Percentiles rank a stretch among this genome's conserved stretches.
These are phyloP conservation scores for Petrocephalus zakoni DNA, from an alignment of 2,113 vertebrate genomes.

Conservation along the genomic window DNA sequence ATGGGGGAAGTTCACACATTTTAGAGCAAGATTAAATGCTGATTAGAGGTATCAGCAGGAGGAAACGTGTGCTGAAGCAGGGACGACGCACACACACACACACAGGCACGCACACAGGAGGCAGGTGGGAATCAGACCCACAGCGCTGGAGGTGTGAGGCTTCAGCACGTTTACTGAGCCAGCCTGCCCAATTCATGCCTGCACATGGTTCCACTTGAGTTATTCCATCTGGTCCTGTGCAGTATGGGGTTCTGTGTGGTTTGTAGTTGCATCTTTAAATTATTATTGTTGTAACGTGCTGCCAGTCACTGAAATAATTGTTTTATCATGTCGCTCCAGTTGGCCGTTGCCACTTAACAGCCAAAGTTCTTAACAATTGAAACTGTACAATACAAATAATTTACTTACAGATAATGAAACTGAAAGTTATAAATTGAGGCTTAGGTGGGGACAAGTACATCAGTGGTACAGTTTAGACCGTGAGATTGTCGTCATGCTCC, in stretches of 20 bases:
- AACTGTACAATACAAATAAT: background rate
- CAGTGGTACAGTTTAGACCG: background rate
- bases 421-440: background rate
- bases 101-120: background rate
- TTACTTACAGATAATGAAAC: background rate
- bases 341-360: background rate
- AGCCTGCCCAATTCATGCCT: background rate
- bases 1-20: background rate
- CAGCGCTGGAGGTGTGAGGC: background rate
- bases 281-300: background rate
- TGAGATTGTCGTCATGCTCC: background rate
- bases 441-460: background rate
- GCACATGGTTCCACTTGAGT: background rate
- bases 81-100: background rate
- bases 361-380: background rate
- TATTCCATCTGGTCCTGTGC: background rate
- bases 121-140: background rate
- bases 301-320: background rate
- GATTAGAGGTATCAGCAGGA: background rate
- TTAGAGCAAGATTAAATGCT: background rate
- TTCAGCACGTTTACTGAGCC: background rate
- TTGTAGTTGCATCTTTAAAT: background rate
- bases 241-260: background rate
- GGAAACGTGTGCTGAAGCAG: background rate
- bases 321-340: background rate